These are phyloP conservation scores for Coracopsis vasa DNA, from an alignment of 2,113 vertebrate species.

Conservation along the genomic window DNA sequence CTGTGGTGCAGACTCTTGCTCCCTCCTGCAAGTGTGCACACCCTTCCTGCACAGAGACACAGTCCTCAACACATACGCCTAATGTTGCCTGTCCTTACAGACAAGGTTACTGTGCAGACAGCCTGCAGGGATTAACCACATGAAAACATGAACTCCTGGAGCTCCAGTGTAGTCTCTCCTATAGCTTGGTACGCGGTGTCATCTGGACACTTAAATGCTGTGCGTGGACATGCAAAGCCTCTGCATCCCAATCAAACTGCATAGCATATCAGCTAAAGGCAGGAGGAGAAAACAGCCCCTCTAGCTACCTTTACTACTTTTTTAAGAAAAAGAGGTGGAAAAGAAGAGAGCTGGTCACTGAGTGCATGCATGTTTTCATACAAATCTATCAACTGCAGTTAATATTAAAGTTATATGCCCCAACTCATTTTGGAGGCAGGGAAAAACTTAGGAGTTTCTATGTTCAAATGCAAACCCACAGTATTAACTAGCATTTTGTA, in stretches of 20 bases:
- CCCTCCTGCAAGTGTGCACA: accelerated
- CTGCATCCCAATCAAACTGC: not conserved
- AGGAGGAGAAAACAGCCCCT: not conserved
- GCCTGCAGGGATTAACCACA: not conserved
- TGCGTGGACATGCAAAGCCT: not conserved
- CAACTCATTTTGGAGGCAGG: not conserved
- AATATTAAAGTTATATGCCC: not conserved
- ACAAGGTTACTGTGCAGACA: not conserved
- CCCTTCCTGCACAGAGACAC: not conserved
- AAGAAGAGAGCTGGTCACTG: not conserved
- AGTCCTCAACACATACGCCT: accelerated
- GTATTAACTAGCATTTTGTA: not conserved
- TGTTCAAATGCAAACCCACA: not conserved
- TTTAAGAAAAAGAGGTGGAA: not conserved
- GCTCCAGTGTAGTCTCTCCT: not conserved
- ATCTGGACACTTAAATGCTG: not conserved
- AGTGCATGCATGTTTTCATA: not conserved
- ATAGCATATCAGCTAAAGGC: accelerated
- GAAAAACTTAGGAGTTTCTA: not conserved
- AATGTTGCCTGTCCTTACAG: accelerated
- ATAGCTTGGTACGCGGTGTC: not conserved
- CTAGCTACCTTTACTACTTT: not conserved
- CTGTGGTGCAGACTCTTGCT: not conserved
- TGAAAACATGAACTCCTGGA: not conserved
- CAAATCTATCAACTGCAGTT: not conserved